Percentiles rank a stretch among this genome's conserved stretches.
Conservation (phyloP, 1,140 invertebrate species). For the Drosophila chauvacae region DNA sequence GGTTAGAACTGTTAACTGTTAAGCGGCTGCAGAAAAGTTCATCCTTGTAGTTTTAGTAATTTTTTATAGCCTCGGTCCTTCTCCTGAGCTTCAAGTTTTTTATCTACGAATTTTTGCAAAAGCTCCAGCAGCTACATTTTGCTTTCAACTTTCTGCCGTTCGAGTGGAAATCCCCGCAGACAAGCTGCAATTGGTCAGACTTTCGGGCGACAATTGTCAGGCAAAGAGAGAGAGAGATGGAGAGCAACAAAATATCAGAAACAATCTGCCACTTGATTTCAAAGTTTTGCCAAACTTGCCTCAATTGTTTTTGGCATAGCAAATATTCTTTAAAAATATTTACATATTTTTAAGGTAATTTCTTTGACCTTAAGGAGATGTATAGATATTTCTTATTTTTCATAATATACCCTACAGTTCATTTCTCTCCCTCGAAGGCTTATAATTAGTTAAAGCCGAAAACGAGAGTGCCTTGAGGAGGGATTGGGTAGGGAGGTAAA, state of each 20-base stretch:
- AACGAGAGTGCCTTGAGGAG: neutral
- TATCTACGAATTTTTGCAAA: constrained; percentile 26
- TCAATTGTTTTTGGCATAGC: constrained; percentile 7
- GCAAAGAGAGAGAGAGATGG: neutral
- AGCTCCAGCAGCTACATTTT: constrained; percentile 19
- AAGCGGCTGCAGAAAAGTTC: constrained; percentile 64
- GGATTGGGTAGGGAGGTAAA: neutral
- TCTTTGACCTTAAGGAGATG: neutral
- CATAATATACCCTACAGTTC: too few species aligned
- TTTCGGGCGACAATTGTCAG: constrained; percentile 33
- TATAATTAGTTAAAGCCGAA: constrained; percentile 16
- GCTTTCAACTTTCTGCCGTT: constrained; percentile 14
- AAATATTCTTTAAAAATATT: neutral
- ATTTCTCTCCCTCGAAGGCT: neutral
- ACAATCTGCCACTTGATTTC: constrained; percentile 28
- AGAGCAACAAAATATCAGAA: constrained; percentile 18
- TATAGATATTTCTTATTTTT: neutral
- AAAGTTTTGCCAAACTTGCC: constrained; percentile 3
- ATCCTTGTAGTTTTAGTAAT: constrained; percentile 50
- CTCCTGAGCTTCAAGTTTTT: constrained; percentile 22
- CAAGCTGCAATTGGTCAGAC: constrained; percentile 30
- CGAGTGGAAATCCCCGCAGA: constrained; percentile 18
- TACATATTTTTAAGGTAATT: neutral
- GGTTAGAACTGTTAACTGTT: constrained; percentile 73
- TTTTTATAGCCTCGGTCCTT: constrained; percentile 16